phyloP scores from a whole-genome alignment of 2,888 invertebrate species.

The Oeneis ivallda region DNA sequence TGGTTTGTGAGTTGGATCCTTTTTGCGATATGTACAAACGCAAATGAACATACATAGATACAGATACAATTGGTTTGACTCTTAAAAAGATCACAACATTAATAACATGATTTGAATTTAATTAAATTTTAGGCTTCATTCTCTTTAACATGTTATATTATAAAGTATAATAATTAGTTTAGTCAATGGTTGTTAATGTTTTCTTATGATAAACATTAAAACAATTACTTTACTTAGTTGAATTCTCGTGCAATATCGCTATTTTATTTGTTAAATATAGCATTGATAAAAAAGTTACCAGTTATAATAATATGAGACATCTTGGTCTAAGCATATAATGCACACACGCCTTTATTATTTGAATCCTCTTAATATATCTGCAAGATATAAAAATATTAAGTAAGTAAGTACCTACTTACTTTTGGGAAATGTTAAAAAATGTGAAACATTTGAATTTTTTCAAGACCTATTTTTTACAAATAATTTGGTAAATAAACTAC shows the following conservation, averaged over 20 bases:
- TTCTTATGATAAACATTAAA: conserved; percentile 2
- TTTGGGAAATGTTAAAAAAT: not conserved
- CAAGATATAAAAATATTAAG: not conserved
- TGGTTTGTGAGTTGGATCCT: no score
- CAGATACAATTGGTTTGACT: not conserved
- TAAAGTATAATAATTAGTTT: conserved; percentile 4
- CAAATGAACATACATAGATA: no score
- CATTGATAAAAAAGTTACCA: conserved; percentile 11
- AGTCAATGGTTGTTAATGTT: conserved; percentile 2
- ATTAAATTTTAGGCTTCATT: not conserved
- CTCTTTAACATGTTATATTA: no score
- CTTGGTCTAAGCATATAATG: conserved; percentile 10
- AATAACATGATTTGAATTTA: not conserved
- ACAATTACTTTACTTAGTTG: not conserved
- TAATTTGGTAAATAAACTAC: not conserved
- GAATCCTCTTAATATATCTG: not conserved
- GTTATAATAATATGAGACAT: conserved; percentile 4
- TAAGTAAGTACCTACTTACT: no score
- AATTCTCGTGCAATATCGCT: conserved; percentile 19
- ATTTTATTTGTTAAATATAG: conserved; percentile 16
- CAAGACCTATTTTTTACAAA: no score
- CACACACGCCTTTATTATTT: conserved; percentile 4
- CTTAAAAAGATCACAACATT: conserved; percentile 3
- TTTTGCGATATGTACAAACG: no score
- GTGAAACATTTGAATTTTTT: conserved; percentile 8